Base-by-base conservation (phyloP, 2,113 vertebrate genomes). In the Pygoscelis adeliae region DNA sequence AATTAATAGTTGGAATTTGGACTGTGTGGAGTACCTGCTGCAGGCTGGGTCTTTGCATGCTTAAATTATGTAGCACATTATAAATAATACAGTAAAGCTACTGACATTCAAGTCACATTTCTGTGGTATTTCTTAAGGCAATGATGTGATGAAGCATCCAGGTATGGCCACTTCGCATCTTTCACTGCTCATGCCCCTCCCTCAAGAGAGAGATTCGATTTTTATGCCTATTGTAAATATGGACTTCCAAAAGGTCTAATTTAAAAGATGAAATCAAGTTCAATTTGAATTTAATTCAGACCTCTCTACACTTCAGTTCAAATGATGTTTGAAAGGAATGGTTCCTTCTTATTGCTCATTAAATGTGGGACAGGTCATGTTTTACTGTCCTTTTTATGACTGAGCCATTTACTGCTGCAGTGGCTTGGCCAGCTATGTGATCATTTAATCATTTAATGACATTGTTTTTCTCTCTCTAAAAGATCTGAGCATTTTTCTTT, bases 321-420 rank as follows among this genome's bases (percentile, higher is more conserved):
- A 95, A 85, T 87, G 66, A 53, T 78, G 79, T 95, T 95, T 95
- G 87, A 90, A 96, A 61, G 84, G 79, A 96, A 96, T n/a, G 32
- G 80, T 87, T 92, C 86, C 59, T 79, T 93, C 96, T 91, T 97
- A 93, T 46, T 95, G 73, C 91, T 96, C 85, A 36, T 96, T 97
- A 97, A 96, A 88, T 74, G 59, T 44, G 49, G 81, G 94, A 92
- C 90, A 83, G 93, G 91, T 95, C 88, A 34, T 83, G 93, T 93
- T 97, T 98, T 94, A 96, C 90, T 85, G 83, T 91, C 83, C 90
- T 93, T 95, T 97, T 97, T 93, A 97, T 87, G 88, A 56, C 73
- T 38, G 47, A 96, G 89, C 67, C 87, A 88, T 96, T 97, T 97
- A 88, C 82, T 90, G 56, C n/a, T 1, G 72, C 11, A 1, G 73